Evolutionary conservation across 2,888 invertebrate species (phyloP), one percentile per base, ranked within the genome.

Genomic region (Pediacus dermestoides): DNA sequence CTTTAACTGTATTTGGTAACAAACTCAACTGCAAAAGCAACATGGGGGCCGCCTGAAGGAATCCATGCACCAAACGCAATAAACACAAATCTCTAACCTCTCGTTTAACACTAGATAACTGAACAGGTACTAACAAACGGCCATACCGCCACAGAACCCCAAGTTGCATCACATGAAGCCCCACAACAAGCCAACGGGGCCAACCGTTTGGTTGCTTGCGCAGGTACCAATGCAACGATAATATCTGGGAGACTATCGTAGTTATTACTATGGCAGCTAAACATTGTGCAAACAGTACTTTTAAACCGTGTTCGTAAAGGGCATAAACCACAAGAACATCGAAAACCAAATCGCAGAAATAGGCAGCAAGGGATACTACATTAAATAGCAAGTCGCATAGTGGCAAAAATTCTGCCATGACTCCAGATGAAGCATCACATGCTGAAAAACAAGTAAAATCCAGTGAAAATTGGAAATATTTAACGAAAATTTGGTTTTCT

Each of bases 381-480:
- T 91, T 91, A 75, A 91, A 91, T 30, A 91, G 75, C 50, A 90
- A 85, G 73, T 91, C 91, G 77, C 91, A 91, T 66, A 91, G 77
- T 53, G 90, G 90, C 70, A 91, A 76, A 70, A 90, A 90, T 75
- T 91, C 89, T 70, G 82, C 81, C 84, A 78, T 77, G 58, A 57
- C 63, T 64, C 50, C 42, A 25, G 35, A 39, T 51, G 48, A 43
- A 53, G 64, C 64, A 65, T 67, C 59, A 58, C 67, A 67, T 68
- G 51, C 62, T 67, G 49, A 45, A 14, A 26, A 40, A 34, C 37
- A 39, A 32, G 32, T 39, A 37, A 6, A 21, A 30, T 18, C 46
- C 27, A 25, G 18, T 14, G 33, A 41, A 44, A 25, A 27, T 26
- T 28, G 13, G 34, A 37, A 48, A 45, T 40, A 46, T 38, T 34